Base-by-base conservation (phyloP, 2,888 invertebrate genomes). In the Habroteleia sp. region DNA sequence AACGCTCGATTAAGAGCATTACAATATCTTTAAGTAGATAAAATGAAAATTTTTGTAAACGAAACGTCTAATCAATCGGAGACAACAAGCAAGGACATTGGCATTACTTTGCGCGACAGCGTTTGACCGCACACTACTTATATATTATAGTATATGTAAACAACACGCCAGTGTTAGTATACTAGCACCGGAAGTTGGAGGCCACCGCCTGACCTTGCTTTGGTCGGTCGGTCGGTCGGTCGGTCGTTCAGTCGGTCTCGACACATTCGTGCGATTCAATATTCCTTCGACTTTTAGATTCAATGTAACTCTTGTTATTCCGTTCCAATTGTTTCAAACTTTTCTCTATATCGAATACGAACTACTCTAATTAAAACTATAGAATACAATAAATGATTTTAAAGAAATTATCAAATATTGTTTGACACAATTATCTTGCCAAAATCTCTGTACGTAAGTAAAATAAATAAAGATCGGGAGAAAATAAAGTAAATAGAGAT, bases 161-260 rank as follows among this genome's bases (percentile, higher is more conserved):
- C 52, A 69, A 58, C 50, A 56, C 56, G 63, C 75, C 76, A 76
- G 77, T 66, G 68, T 69, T 79, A 71, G 82, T 80, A 81, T 81
- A 83, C 81, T 82, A 85, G 81, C 82, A 85, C 86, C 87, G 88
- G 87, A 88, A 88, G 87, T 88, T 87, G 82, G 87, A 87, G 88
- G 88, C 87, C 88, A 87, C 83, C 79, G 85, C 77, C 82, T 87
- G 88, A 88, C 87, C 88, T 88, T 88, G 87, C 84, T 82, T 81
- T 82, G 82, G 78, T 85, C 81, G 83, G 77, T 81, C 80, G 76
- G 74, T 77, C 77, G 78, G 79, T 77, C 83, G 82, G 14, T 81
- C 82, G 80, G 77, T 84, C 35, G 65, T 46, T 66, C 81, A 83
- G 76, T 81, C 80, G 78, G 56, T 80, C 77, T 77, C 77, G 69